phyloP scores from a whole-genome alignment of 1,140 invertebrate species.

The Piezodorus guildinii region DNA sequence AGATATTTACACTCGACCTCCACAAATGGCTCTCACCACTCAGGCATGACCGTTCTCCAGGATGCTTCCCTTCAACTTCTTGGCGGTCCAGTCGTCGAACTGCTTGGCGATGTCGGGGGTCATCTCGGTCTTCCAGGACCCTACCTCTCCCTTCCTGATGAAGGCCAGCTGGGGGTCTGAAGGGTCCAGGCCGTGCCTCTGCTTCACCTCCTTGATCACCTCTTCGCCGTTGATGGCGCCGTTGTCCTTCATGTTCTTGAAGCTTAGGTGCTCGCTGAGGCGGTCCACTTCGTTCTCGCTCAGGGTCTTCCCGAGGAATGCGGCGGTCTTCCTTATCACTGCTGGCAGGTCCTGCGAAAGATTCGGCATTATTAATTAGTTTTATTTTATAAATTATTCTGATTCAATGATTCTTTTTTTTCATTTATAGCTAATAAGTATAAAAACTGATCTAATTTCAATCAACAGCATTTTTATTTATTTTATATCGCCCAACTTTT shows the following conservation, averaged over 20 bases:
- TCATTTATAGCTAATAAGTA: no score
- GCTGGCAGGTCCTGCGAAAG: conserved; percentile 39
- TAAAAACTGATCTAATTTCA: no score
- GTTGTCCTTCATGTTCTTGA: conserved; percentile 57
- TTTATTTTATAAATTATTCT: no score
- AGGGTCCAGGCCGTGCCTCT: conserved; percentile 34
- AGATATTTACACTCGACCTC: no score
- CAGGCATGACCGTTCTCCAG: conserved; percentile 5
- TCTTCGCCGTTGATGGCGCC: conserved; percentile 48
- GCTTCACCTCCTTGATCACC: conserved; percentile 34
- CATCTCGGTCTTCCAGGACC: conserved; percentile 52
- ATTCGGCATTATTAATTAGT: no score
- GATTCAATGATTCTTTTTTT: no score
- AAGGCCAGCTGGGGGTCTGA: conserved; percentile 39
- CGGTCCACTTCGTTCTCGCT: conserved; percentile 36
- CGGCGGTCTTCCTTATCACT: conserved; percentile 44
- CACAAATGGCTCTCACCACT: no score
- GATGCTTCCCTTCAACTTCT: conserved; percentile 34
- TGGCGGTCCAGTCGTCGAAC: conserved; percentile 45
- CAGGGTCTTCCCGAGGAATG: conserved; percentile 45
- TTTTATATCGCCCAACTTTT: no score
- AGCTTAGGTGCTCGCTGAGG: conserved; percentile 47
- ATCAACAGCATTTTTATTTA: no score
- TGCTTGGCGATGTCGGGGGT: conserved; percentile 38
- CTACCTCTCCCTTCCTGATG: conserved; percentile 49